Base-by-base conservation (phyloP, 2,113 vertebrate species). In the Oncorhynchus kisutch region DNA sequence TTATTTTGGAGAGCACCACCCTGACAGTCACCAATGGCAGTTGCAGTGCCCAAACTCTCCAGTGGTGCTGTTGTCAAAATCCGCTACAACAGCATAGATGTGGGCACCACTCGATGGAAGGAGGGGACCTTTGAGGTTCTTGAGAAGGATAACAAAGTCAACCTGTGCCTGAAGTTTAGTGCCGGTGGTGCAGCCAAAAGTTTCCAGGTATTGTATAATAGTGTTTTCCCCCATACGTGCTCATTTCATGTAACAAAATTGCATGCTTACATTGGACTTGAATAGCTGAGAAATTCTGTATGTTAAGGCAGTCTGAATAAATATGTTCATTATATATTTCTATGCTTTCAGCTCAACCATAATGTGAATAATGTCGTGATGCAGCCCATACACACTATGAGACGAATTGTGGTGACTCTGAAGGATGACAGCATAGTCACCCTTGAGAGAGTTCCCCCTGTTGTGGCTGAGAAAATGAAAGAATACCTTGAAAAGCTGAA, bases 51-150 rank as follows among this genome's bases (percentile, higher is more conserved):
- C 73, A 97, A 96, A 88, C 91, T 99, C 85, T 94, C 93, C 34
- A 96, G 96, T 31, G 93, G 96, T 34, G 92, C 82, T 22, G 67
- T 74, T 48, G 85, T 94, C 2, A 91, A 88, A 72, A 94, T 99
- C 78, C 95, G 98, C 82, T 88, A 97, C 69, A 91, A 81, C 80
- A 96, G 95, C 85, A 80, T 96, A 9, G 96, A 98, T 12, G 88
- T 95, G 51, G 97, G 98, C 11, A 95, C 95, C 86, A 96, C 96
- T 7, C 96, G 93, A 60, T 99, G 97, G 97, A 99, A 93, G 89
- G 97, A 99, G 83, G 98, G 98, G 51, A 94, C 93, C 14, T 98
- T 98, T 92, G 98, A 99, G 92, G 96, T 99, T 72, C 92, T 96
- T 76, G 98, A 99, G 88, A 98, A 96, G 86, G 97, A 99, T 78